A percentile compares a stretch with the other conserved stretches of the same genome.
Conservation (phyloP, 2,113 vertebrate genomes). For the mouse (Mus musculus) region GRCm39 chr15:84577001-84577500, state of each 20-base stretch:
- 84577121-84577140: background rate
- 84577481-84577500: background rate
- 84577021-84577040: background rate
- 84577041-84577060: background rate
- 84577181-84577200: no score
- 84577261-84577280: background rate
- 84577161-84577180: background rate
- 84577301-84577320: background rate
- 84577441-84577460: background rate
- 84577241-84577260: background rate
- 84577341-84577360: background rate
- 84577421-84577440: background rate
- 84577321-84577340: background rate
- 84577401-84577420: background rate
- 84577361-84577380: background rate
- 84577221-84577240: background rate
- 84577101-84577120: background rate
- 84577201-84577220: fast-evolving
- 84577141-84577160: background rate
- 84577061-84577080: background rate
- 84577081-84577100: background rate
- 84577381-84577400: background rate
- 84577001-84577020: background rate
- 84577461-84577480: background rate
- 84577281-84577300: fast-evolving